Base-by-base conservation (phyloP, 2,888 invertebrate species). In the Nomada hirtipes region DNA sequence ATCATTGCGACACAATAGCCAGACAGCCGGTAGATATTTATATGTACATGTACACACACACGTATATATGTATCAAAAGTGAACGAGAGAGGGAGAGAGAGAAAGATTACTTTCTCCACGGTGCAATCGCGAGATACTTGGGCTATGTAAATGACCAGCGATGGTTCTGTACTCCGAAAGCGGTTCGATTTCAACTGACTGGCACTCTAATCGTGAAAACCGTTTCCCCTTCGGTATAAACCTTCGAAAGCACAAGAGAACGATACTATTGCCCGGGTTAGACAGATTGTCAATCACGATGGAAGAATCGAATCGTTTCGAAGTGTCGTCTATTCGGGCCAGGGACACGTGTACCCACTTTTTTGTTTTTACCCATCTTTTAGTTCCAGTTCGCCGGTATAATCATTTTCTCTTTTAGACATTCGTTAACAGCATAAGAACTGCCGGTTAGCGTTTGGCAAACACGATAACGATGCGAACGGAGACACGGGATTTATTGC, bases 81-180 rank as follows among this genome's bases (percentile, higher is more conserved):
- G 36, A 36, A 36, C 36, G 36, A 36, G 36, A 36, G 36, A 36
- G 36, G 36, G 57, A 59, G 57, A 57, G 23, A 42, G 11, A 64
- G 80, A 83, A 72, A 86, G 85, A 89, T 89, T 90, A 89, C 90
- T 90, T 90, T 89, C 88, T 87, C 89, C 84, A 82, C 81, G 80
- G 76, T 63, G 78, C 76, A 82, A 84, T 81, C 75, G 60, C 60
- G 59, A 71, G 73, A 64, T 20, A 61, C 44, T 68, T 15, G 13
- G 47, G 26, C 15, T 42, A 42, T 50, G 74, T 50, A 64, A 71
- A 60, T 23, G 26, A 4, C 18, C 23, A 3, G 2, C 1, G 47
- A 15, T 36, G 68, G 44, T 55, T 65, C 36, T 68, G 53, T 60
- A 55, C 78, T 61, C 61, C 52, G 65, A 76, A 77, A 79, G 76